Base-by-base conservation (phyloP, 1,140 invertebrate species). In the Latrodectus geometricus region DNA sequence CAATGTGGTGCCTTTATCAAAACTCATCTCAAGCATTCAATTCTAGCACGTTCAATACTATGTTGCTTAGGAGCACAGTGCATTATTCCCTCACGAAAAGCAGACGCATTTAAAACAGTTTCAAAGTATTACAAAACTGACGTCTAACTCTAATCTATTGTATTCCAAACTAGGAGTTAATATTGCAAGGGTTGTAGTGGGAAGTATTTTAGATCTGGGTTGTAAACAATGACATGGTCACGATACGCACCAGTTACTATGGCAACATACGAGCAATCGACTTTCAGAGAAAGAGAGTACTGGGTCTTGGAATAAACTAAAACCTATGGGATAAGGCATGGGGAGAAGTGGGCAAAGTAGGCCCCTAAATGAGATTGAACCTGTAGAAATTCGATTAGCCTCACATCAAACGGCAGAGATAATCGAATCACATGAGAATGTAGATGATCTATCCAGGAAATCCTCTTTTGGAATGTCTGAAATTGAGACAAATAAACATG, bases 371-470 rank as follows among this genome's bases (percentile, higher is more conserved):
- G 82, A 35, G 82, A 85, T 85, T 69, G 82, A 69, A 72, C 49
- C 74, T 69, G 82, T n/a, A 49, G 73, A 76, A 85, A 85, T 85
- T 76, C 74, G 66, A 85, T 85, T 85, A 85, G 82, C 65, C 20
- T 56, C 74, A 69, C 56, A 77, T 85, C 82, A 85, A 77, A 76
- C 69, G 56, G 50, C 50, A 52, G 74, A 77, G 82, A 85, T 76
- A 85, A 85, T 85, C 82, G 23, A 85, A 85, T 85, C 56, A 48
- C 35, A 76, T 69, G 52, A 21, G 70, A 66, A 84, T 84, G 81
- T 56, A 84, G 81, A 84, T 84, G 54, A 84, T 75, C 70, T 56
- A 73, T 56, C 52, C 79, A n/a, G 81, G 21, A 61, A 72, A n/a
- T 81, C 69, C 66, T 48, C 77, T 69, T 69, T 79, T 68, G 77